phyloP scores from a whole-genome alignment of 2,113 vertebrate species.

The Eira barbara region DNA sequence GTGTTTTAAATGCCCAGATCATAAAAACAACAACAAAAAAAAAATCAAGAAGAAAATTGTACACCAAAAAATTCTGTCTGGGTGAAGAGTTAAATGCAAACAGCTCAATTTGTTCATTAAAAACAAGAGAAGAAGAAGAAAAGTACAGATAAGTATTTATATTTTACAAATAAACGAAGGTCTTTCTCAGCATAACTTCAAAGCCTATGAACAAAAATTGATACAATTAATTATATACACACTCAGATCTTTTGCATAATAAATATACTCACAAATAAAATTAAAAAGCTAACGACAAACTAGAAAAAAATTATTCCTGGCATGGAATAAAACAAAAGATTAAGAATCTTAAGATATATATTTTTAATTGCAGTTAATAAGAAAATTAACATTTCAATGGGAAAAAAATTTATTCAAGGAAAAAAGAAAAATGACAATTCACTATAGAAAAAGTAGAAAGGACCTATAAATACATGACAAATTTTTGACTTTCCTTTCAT shows the following conservation, averaged over 20 bases:
- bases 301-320: conserved; percentile 25
- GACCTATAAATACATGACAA: neutral
- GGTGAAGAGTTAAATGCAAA: conserved; percentile 20
- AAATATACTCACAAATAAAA: conserved; percentile 49
- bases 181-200: conserved; percentile 27
- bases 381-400: conserved; percentile 28
- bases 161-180: conserved; percentile 14
- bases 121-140: neutral
- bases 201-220: conserved; percentile 19
- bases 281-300: conserved; percentile 10
- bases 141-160: conserved; percentile 37
- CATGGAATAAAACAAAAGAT: conserved; percentile 14
- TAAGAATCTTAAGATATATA: neutral
- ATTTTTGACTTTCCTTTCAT: neutral
- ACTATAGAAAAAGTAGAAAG: neutral
- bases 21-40: neutral
- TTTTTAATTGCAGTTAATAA: neutral
- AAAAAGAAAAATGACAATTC: conserved; percentile 4
- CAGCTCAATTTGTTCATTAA: conserved; percentile 29
- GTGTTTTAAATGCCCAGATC: conserved; percentile 34
- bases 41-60: neutral
- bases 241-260: conserved; percentile 32
- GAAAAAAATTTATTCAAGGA: neutral
- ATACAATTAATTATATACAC: conserved; percentile 9
- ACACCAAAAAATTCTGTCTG: conserved; percentile 16